phyloP scores from a whole-genome alignment of 2,888 invertebrate species.

The Crepidodera aurea region DNA sequence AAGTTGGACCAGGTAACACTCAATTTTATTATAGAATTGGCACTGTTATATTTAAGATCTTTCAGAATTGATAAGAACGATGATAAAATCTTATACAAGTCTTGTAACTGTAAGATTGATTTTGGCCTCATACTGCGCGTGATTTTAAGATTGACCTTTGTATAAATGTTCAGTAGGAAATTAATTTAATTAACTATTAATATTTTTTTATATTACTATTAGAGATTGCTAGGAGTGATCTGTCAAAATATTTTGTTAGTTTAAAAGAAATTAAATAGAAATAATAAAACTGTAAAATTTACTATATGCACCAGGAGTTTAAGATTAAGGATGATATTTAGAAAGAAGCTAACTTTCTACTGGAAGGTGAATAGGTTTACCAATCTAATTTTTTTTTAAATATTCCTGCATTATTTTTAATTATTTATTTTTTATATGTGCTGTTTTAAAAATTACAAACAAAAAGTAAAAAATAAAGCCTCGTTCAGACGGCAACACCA shows the following conservation, averaged over 20 bases:
- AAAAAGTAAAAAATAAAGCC: too few species aligned
- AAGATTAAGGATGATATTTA: too few species aligned
- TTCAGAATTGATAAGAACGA: background rate
- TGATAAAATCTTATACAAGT: background rate
- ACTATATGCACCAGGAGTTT: too few species aligned
- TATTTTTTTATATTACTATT: background rate
- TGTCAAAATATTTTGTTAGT: background rate
- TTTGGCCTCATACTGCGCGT: background rate
- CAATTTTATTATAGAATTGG: constrained; percentile 1
- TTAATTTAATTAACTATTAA: background rate
- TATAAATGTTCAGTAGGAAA: background rate
- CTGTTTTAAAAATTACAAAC: too few species aligned
- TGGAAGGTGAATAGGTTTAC: too few species aligned
- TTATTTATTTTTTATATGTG: too few species aligned
- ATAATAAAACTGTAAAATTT: too few species aligned
- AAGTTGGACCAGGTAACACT: background rate
- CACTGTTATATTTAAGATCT: background rate
- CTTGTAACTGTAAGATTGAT: background rate
- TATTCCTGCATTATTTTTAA: too few species aligned
- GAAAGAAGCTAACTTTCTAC: too few species aligned
- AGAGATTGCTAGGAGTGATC: background rate
- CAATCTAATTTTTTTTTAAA: too few species aligned
- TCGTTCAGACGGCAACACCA: too few species aligned
- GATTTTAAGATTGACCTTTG: background rate
- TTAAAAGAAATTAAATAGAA: too few species aligned